phyloP scores from a whole-genome alignment of 2,888 invertebrate species.

The Proisotoma minuta region DNA sequence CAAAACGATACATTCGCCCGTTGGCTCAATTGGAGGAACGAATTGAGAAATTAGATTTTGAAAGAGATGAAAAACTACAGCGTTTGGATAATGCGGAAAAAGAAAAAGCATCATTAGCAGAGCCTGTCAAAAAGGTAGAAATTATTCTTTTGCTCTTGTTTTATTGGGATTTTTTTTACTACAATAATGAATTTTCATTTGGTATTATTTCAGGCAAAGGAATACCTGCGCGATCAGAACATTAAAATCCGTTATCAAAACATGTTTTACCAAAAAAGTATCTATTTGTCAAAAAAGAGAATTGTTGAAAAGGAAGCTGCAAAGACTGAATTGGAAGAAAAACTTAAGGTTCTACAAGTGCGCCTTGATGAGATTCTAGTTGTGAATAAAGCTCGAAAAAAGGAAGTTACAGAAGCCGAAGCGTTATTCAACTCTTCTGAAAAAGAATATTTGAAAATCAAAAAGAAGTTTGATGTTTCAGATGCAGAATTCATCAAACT shows the following conservation, averaged over 20 bases:
- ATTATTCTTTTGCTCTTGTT: neutral
- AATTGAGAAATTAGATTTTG: slow-evolving; percentile 68
- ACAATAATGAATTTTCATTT: neutral
- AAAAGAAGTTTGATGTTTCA: slow-evolving; percentile 48
- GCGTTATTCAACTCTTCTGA: slow-evolving; percentile 28
- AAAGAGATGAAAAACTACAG: slow-evolving; percentile 74
- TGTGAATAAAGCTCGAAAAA: slow-evolving; percentile 50
- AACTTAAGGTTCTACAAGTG: slow-evolving; percentile 54
- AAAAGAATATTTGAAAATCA: slow-evolving; percentile 50
- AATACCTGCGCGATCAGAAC: slow-evolving; percentile 36
- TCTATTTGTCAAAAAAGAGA: slow-evolving; percentile 30
- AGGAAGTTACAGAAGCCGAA: slow-evolving; percentile 44
- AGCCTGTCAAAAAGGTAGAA: slow-evolving; percentile 50
- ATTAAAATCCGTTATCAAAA: slow-evolving; percentile 29
- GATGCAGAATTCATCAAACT: slow-evolving; percentile 39
- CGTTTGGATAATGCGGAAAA: slow-evolving; percentile 75
- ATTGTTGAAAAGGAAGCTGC: slow-evolving; percentile 54
- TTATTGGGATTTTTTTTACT: neutral
- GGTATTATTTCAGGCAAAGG: slow-evolving; percentile 25
- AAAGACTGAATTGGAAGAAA: slow-evolving; percentile 58
- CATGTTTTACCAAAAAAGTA: slow-evolving; percentile 30
- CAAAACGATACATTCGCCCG: slow-evolving; percentile 67
- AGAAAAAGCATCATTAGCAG: slow-evolving; percentile 70
- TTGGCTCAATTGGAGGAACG: slow-evolving; percentile 62
- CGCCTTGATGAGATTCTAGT: slow-evolving; percentile 60